Evolutionary conservation across 2,113 vertebrate genomes (phyloP).

Genomic region (Rhea americana): DNA sequence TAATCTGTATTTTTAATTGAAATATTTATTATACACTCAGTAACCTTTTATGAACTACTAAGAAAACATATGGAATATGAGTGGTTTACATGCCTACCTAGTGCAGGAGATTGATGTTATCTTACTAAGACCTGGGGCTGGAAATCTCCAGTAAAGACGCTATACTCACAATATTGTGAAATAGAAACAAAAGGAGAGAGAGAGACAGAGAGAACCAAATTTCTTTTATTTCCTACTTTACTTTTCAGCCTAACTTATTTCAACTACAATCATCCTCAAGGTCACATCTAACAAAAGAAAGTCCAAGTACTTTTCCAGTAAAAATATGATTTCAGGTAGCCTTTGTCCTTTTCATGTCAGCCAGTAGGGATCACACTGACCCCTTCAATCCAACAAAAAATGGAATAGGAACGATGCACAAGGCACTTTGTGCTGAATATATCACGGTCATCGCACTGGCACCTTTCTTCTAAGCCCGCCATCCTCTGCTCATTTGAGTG

Average conservation of each 20-base stretch:
- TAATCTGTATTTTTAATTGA: conserved; percentile 54
- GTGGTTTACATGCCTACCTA: background rate
- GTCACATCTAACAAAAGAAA: background rate
- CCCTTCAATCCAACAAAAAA: background rate
- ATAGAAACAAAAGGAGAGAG: background rate
- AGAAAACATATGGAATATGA: conserved; percentile 45
- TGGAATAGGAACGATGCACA: background rate
- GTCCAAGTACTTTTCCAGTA: background rate
- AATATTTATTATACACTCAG: conserved; percentile 31
- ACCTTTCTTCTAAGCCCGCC: conserved; percentile 33
- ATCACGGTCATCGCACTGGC: background rate
- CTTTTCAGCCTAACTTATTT: background rate
- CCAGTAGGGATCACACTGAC: background rate
- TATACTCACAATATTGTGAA: background rate
- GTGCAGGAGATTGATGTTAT: background rate
- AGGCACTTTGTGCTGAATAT: background rate
- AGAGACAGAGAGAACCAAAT: background rate
- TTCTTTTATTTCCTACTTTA: background rate
- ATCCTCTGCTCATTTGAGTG: background rate
- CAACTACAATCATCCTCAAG: background rate
- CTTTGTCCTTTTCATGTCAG: background rate
- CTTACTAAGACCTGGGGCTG: background rate
- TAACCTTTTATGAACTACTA: conserved; percentile 35
- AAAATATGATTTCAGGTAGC: background rate
- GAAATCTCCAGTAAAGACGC: background rate